Base-by-base conservation (phyloP, 2,797 vertebrate genomes). In the Crypturellus tataupa region DNA sequence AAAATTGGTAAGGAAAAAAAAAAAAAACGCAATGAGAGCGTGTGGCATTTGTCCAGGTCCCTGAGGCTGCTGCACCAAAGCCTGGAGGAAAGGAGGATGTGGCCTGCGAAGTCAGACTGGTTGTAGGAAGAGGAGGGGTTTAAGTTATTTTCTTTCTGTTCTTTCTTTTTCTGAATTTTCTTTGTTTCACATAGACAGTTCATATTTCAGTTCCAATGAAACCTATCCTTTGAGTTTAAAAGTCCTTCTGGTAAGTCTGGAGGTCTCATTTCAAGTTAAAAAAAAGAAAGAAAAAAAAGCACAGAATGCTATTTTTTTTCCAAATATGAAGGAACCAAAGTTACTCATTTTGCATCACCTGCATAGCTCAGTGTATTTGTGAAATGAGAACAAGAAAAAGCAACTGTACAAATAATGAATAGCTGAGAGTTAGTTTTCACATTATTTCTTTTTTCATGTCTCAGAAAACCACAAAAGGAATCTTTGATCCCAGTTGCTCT, bases 391-490 rank as follows among this genome's bases (percentile, higher is more conserved):
- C 49, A 92, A 89, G 86, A 91, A 75, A 93, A 91, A 60, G 29
- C 44, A 71, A 89, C 62, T 78, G 82, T 92, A 87, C 85, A 93
- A 96, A 92, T 75, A 95, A 55, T 21, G 80, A 86, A 77, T 87
- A 88, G 3, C 42, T 85, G 59, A 56, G 79, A 95, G 39, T 85
- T 95, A 75, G 90, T 47, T 94, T 95, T 95, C 49, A 76, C 60
- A 86, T 42, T 68, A 78, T 72, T 95, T 94, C n/a, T 88, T 95
- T 95, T 55, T 94, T 84, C 56, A 47, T 31, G 9, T 51, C 80
- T 93, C 65, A 65, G 85, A 70, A 96, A 97, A 93, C 94, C 94
- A 76, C 90, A 95, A 87, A 93, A 68, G 56, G 63, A 87, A 86
- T 89, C 86, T 85, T 85, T 96, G 82, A 94, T 93, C 40, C 5